phyloP scores from a whole-genome alignment of 2,113 vertebrate species.

The Pardalotus punctatus region DNA sequence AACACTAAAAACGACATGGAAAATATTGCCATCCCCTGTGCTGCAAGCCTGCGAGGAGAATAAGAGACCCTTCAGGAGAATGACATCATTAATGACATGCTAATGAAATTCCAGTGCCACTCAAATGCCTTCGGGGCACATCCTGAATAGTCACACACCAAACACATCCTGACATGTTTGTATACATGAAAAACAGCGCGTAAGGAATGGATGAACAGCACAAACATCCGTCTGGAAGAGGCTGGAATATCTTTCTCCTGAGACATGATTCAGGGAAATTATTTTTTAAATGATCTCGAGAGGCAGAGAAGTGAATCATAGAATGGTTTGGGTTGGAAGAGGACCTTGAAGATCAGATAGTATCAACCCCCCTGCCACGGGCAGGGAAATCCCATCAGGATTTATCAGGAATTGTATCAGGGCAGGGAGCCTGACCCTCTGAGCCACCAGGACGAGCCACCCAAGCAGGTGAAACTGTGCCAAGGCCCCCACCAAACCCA shows the following conservation, averaged over 20 bases:
- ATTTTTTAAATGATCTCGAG: neutral
- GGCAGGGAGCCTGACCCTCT: neutral
- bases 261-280: neutral
- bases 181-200: rapidly evolving
- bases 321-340: neutral
- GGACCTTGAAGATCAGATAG: neutral
- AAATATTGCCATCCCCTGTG: neutral
- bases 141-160: neutral
- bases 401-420: neutral
- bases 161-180: neutral
- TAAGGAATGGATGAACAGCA: rapidly evolving
- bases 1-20: rapidly evolving
- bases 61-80: neutral
- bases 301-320: rapidly evolving
- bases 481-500: neutral
- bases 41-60: neutral
- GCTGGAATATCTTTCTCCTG: rapidly evolving
- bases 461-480: rapidly evolving
- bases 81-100: neutral
- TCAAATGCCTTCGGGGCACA: rapidly evolving
- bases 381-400: neutral
- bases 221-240: neutral
- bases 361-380: rapidly evolving
- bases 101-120: neutral
- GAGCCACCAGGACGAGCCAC: neutral